Conservation (phyloP, 1,140 invertebrate species). For the Micrasema minimum region DNA sequence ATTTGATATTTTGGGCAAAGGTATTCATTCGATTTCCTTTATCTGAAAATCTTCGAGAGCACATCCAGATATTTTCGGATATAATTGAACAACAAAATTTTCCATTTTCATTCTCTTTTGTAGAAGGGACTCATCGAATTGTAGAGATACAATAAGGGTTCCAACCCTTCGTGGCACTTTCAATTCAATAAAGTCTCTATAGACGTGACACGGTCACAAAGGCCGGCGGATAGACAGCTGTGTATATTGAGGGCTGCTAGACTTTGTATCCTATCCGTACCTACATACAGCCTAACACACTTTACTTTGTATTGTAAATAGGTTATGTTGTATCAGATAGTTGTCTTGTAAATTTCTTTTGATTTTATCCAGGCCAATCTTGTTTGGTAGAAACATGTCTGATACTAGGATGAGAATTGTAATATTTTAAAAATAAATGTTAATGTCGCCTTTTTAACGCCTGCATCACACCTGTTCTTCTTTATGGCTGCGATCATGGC, state of each 20-base stretch:
- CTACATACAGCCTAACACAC: not conserved
- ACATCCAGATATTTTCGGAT: not conserved
- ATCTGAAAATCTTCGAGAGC: slow-evolving; percentile 6
- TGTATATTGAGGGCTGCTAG: slow-evolving; percentile 8
- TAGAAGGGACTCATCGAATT: slow-evolving; percentile 21
- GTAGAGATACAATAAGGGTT: slow-evolving; percentile 33
- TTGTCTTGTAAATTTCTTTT: too few relatives aligned
- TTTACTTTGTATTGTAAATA: too few relatives aligned
- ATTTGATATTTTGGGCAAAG: too few relatives aligned
- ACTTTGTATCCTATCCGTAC: not conserved
- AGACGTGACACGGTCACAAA: slow-evolving; percentile 50
- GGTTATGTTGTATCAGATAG: too few relatives aligned
- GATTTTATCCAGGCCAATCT: too few relatives aligned
- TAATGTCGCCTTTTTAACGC: too few relatives aligned
- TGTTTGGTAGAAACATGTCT: too few relatives aligned
- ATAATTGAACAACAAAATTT: slow-evolving; percentile 26
- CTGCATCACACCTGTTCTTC: too few relatives aligned
- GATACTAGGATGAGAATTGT: too few relatives aligned
- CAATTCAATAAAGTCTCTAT: slow-evolving; percentile 49
- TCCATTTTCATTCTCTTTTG: slow-evolving; percentile 28
- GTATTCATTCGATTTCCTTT: not conserved
- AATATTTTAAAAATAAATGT: too few relatives aligned
- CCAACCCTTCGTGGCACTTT: slow-evolving; percentile 29
- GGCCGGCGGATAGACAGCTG: slow-evolving; percentile 37
- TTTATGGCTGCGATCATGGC: too few relatives aligned